Conservation (phyloP, 2,888 invertebrate genomes). For the Therioaphis trifolii region DNA sequence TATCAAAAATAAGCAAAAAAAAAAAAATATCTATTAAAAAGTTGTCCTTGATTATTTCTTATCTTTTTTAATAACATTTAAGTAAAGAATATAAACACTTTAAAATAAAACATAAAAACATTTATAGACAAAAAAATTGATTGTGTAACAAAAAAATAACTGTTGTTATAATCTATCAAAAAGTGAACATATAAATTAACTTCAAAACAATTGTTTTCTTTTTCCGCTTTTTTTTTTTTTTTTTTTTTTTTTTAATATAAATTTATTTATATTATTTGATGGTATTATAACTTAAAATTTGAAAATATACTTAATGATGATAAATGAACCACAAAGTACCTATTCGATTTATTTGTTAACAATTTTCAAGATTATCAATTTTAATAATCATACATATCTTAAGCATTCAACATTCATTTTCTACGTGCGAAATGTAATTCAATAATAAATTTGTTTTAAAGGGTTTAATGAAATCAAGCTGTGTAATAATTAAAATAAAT, state of each 20-base stretch:
- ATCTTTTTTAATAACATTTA: background rate
- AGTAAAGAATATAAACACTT: background rate
- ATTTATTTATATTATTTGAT: constrained; percentile 1
- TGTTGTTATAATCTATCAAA: constrained; percentile 19
- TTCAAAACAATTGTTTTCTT: too few species aligned
- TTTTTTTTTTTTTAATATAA: constrained; percentile 13
- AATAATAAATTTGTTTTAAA: background rate
- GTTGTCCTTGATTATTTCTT: background rate
- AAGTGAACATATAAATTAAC: background rate
- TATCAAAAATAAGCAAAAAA: constrained; percentile 19
- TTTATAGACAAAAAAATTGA: background rate
- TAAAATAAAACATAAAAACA: background rate
- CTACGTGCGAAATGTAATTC: background rate
- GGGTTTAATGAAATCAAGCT: background rate
- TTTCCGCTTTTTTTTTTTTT: too few species aligned
- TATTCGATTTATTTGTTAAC: background rate
- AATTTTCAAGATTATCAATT: background rate
- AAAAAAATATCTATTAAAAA: background rate
- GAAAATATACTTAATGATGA: background rate
- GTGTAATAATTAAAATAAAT: background rate
- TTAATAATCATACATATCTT: background rate
- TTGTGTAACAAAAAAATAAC: constrained; percentile 36
- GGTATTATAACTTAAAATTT: background rate
- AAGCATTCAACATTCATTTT: background rate
- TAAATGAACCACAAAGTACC: background rate